Evolutionary conservation across 1,140 invertebrate species (phyloP).

Genomic region (Saxidomus purpurata): DNA sequence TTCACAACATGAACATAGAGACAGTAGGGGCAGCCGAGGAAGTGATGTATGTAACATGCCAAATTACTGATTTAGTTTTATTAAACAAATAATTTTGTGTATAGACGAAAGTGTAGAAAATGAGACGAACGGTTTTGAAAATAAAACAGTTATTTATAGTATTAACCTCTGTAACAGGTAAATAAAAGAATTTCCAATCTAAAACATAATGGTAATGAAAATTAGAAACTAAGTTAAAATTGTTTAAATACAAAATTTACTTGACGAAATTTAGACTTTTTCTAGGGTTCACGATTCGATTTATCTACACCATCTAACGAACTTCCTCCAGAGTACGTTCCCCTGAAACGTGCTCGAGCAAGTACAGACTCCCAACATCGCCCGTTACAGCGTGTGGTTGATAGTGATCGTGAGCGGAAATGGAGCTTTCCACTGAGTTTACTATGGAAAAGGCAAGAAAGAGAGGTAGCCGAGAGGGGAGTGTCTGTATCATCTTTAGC

Average conservation of each 20-base stretch:
- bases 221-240: no score
- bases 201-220: no score
- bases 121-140: no score
- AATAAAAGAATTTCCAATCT: no score
- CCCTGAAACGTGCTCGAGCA: constrained; percentile 30
- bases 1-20: constrained; percentile 25
- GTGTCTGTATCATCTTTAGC: constrained; percentile 3
- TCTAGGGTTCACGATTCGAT: not conserved
- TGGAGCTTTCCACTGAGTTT: constrained; percentile 73
- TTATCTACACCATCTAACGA: not conserved
- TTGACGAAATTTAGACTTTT: not conserved
- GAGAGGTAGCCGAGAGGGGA: constrained; percentile 27
- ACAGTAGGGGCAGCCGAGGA: not conserved
- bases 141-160: no score
- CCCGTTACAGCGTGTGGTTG: constrained; percentile 32
- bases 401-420: constrained; percentile 68
- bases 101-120: no score
- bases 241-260: no score
- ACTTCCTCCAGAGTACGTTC: constrained; percentile 34
- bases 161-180: no score
- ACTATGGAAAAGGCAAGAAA: constrained; percentile 11
- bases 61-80: constrained; percentile 37
- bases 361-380: constrained; percentile 62
- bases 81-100: no score
- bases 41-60: constrained; percentile 27